Base-by-base conservation (phyloP, 2,888 invertebrate genomes). In the Oegoconia quadripuncta region DNA sequence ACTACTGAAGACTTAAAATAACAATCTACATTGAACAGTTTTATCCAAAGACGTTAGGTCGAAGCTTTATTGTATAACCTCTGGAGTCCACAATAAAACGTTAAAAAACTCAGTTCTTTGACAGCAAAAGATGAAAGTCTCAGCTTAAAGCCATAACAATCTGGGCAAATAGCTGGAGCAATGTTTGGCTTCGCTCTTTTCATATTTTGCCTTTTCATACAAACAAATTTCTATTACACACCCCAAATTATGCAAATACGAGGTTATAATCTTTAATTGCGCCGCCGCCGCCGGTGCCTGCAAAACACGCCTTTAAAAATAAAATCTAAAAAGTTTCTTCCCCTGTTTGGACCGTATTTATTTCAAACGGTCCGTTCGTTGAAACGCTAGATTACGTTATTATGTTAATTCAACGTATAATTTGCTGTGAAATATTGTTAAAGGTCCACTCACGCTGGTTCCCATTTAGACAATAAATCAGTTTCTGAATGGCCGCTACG, bases 221-320 rank as follows among this genome's bases (percentile, higher is more conserved):
- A n/a, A n/a, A n/a, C n/a, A 53, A 58, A 57, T 57, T 55, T 53
- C 59, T 64, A 61, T 57, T 55, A 61, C 52, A 52, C 59, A 48
- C 59, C 57, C 62, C 58, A 64, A 73, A 72, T 70, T 74, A 77
- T 74, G 74, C 68, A 74, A 76, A 77, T 72, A 66, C 61, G 55
- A 54, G 59, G 66, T 63, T 63, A 67, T 77, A 68, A 73, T 64
- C 63, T 75, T 74, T 73, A 74, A 76, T 75, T 74, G 70, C 62
- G 48, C 59, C 57, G 61, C 47, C 51, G 53, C 59, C 56, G 52
- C 59, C 48, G 50, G 50, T 42, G 45, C 50, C n/a, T 51, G 55
- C 46, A 44, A 54, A 58, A 54, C 46, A 50, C 39, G 51, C 42
- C 44, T 52, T 42, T 54, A 59, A 64, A 70, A 64, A 59, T 60